Conservation (phyloP, 92 coral and sea anemone species). For the Zoanthus gigantus region DNA sequence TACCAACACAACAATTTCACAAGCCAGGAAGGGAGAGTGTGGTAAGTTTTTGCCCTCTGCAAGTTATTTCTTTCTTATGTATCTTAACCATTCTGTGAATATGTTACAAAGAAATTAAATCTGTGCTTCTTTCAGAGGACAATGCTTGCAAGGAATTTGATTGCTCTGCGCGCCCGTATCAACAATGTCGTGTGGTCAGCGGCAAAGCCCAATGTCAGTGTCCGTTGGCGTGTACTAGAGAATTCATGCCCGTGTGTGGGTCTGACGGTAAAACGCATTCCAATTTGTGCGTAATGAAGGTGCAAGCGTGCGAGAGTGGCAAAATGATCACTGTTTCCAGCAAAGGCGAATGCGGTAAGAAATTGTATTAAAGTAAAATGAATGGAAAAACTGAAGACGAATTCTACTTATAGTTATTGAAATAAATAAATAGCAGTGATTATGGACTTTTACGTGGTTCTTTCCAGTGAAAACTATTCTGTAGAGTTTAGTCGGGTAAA, state of each 20-base stretch:
- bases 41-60: constrained; percentile 4
- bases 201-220: constrained; percentile 79
- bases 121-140: not conserved
- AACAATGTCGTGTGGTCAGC: constrained; percentile 69
- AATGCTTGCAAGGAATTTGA: not conserved
- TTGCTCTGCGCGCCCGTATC: constrained; percentile 49
- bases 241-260: constrained; percentile 81
- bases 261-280: constrained; percentile 75
- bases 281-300: constrained; percentile 69
- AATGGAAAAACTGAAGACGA: no score
- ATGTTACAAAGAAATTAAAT: no score
- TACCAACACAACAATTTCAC: constrained; percentile 54
- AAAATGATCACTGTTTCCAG: constrained; percentile 54
- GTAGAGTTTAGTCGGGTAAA: no score
- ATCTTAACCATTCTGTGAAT: constrained; percentile 27
- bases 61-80: not conserved
- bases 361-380: no score
- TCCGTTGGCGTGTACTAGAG: constrained; percentile 58
- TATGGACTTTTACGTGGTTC: no score
- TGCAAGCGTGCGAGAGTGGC: constrained; percentile 71
- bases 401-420: no score
- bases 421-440: no score
- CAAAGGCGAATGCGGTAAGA: constrained; percentile 74
- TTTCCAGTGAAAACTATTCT: no score
- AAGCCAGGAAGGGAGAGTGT: constrained; percentile 58